Percentiles rank a stretch among this genome's conserved stretches.
Evolutionary conservation across 1,140 invertebrate species (phyloP).

Genomic region (Portunus trituberculatus): DNA sequence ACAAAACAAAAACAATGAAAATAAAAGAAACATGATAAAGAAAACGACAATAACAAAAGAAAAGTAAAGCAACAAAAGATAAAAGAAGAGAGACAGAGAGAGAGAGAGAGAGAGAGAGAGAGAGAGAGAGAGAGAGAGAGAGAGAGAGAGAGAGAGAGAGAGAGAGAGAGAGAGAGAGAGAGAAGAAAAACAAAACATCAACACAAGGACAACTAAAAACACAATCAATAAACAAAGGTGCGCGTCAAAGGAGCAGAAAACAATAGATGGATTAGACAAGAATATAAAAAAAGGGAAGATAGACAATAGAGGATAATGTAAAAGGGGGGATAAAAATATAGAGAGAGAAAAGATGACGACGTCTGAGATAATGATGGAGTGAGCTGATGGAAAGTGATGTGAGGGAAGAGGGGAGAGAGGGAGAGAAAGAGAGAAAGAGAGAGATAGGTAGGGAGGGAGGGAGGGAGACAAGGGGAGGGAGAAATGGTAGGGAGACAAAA

Average conservation of each 20-base stretch:
- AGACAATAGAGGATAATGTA: constrained; percentile 26
- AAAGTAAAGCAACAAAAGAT: neutral
- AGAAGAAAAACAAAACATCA: too few relatives aligned
- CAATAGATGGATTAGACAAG: constrained; percentile 1
- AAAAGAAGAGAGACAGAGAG: too few relatives aligned
- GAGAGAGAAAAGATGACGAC: constrained; percentile 4
- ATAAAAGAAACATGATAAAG: neutral
- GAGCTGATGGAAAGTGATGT: constrained; percentile 1
- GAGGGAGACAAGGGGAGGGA: neutral
- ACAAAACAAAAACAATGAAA: neutral
- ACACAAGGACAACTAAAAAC: neutral
- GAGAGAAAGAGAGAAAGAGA: neutral
- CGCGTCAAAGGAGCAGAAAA: neutral
- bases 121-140: too few relatives aligned
- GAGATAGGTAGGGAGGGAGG: neutral
- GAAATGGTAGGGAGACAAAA: neutral
- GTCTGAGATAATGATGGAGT: neutral
- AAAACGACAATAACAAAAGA: neutral
- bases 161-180: too few relatives aligned
- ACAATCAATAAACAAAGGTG: neutral
- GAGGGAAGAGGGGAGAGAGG: constrained; percentile 24
- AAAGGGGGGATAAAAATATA: neutral
- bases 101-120: too few relatives aligned
- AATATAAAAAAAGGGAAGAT: neutral
- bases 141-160: too few relatives aligned